Evolutionary conservation across 2,113 vertebrate species (phyloP).

Genomic region (Gavia stellata): DNA sequence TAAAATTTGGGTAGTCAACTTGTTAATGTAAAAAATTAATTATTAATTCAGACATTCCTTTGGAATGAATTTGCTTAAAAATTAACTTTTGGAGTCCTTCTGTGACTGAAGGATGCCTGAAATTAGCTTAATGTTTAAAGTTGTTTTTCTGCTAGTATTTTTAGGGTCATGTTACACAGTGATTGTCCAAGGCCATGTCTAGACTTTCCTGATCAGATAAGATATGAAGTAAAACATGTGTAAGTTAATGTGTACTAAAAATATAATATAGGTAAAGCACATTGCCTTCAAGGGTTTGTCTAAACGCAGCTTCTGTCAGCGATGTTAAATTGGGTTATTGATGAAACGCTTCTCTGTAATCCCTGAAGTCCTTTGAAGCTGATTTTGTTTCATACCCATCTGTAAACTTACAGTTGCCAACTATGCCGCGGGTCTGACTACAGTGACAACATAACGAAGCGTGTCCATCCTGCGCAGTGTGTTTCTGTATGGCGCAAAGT

Average conservation of each 20-base stretch:
- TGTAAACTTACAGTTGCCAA: neutral
- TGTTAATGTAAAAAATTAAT: neutral
- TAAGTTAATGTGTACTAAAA: neutral
- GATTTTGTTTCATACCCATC: neutral
- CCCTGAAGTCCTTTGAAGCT: neutral
- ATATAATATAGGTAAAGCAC: neutral
- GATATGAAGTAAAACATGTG: neutral
- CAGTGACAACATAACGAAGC: accelerated
- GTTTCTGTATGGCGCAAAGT: no score
- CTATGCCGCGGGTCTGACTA: accelerated
- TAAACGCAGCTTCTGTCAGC: neutral
- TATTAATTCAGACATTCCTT: constrained; percentile 52
- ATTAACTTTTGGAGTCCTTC: constrained; percentile 41
- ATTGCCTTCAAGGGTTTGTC: accelerated
- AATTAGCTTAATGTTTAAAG: constrained; percentile 6
- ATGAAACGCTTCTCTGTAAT: neutral
- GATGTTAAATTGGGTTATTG: neutral
- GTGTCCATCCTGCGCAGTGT: accelerated
- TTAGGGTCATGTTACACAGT: neutral
- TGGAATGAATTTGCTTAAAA: constrained; percentile 40
- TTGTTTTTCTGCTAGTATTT: neutral
- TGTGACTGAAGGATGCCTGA: neutral
- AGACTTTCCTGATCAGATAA: constrained; percentile 11
- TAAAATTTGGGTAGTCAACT: accelerated
- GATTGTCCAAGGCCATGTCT: neutral